Conservation (phyloP, 2,113 vertebrate genomes). For the Myocastor coypus region DNA sequence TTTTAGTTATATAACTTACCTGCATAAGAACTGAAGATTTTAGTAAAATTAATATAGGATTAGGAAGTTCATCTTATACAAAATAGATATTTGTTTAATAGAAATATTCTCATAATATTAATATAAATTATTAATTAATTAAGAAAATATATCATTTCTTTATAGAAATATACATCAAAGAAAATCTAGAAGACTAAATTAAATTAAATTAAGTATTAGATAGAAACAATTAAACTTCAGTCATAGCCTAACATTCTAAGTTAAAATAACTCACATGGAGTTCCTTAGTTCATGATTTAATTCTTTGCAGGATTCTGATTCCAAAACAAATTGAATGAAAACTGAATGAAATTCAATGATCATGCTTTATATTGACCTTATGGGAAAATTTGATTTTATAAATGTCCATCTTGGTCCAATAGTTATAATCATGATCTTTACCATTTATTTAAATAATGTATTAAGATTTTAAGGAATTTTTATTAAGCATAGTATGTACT, state of each 20-base stretch:
- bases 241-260: not conserved
- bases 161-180: not conserved
- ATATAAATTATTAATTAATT: too few species aligned
- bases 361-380: not conserved
- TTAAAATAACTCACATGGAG: not conserved
- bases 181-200: not conserved
- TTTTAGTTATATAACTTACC: not conserved
- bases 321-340: not conserved
- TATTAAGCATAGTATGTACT: not conserved
- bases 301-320: not conserved
- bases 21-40: not conserved
- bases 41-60: not conserved
- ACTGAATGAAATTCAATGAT: not conserved
- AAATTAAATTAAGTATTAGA: not conserved
- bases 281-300: not conserved
- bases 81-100: not conserved
- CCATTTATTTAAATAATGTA: not conserved
- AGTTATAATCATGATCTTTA: not conserved
- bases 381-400: not conserved
- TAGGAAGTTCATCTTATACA: not conserved
- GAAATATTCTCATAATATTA: too few species aligned
- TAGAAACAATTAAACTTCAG: not conserved
- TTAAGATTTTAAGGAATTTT: not conserved
- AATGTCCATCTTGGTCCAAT: not conserved
- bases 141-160: too few species aligned